Percentiles rank a stretch among this genome's conserved stretches.
Conservation (phyloP, 2,113 vertebrate species). For the Nycticebus coucang region DNA sequence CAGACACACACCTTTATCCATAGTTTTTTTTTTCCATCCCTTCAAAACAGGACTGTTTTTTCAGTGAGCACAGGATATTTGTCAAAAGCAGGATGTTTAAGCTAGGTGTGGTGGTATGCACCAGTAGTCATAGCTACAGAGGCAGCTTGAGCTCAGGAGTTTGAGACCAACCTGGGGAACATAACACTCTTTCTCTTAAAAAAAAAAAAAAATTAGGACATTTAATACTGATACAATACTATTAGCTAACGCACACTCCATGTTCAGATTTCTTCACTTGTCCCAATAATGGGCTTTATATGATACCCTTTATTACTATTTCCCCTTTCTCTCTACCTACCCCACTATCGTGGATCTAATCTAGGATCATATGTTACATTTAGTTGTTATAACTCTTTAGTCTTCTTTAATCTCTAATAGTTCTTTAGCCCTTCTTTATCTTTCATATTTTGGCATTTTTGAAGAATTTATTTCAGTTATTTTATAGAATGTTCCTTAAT, state of each 20-base stretch:
- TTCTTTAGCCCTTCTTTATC: background rate
- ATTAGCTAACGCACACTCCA: background rate
- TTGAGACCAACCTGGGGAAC: too few species aligned
- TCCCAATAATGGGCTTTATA: background rate
- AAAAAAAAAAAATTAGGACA: background rate
- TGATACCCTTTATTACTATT: background rate
- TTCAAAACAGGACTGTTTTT: background rate
- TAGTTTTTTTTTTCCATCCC: background rate
- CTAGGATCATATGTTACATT: background rate
- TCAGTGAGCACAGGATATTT: background rate
- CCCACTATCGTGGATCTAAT: background rate
- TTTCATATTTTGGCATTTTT: slow-evolving; percentile 28
- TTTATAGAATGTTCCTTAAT: background rate
- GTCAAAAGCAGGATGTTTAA: background rate
- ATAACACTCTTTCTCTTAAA: too few species aligned
- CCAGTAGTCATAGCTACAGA: too few species aligned
- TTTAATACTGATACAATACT: background rate
- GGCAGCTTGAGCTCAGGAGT: too few species aligned
- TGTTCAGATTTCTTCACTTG: background rate
- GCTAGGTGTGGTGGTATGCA: too few species aligned
- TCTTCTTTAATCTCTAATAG: background rate
- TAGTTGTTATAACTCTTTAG: slow-evolving; percentile 21
- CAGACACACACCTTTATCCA: background rate
- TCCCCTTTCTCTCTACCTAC: background rate
- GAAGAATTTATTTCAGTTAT: background rate